A percentile compares a stretch with the other conserved stretches of the same genome.
These are phyloP conservation scores for Hemistola chrysoprasaria DNA, from an alignment of 2,888 invertebrate genomes.

Conservation along the genomic window DNA sequence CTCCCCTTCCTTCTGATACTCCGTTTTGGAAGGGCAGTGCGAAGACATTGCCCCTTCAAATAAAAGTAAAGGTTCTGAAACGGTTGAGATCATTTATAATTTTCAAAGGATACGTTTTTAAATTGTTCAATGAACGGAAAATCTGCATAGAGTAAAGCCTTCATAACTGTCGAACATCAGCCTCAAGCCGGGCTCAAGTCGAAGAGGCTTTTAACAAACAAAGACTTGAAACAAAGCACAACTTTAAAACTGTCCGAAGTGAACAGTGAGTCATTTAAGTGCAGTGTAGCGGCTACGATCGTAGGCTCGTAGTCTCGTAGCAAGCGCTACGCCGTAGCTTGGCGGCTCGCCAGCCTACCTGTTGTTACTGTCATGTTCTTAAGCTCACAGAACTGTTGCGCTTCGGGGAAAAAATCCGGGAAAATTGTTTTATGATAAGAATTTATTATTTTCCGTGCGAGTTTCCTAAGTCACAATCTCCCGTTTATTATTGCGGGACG, in stretches of 20 bases:
- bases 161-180: slow-evolving; percentile 15
- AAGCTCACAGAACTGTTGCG: slow-evolving; percentile 52
- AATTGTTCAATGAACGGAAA: neutral
- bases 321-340: slow-evolving; percentile 53
- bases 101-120: no score
- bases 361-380: slow-evolving; percentile 67
- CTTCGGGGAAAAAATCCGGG: slow-evolving; percentile 33
- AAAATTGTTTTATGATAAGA: slow-evolving; percentile 34
- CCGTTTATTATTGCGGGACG: slow-evolving; percentile 24
- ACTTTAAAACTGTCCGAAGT: slow-evolving; percentile 41
- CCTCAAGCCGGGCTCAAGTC: neutral
- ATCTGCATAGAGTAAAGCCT: slow-evolving; percentile 2
- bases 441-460: slow-evolving; percentile 29
- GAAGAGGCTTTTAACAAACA: slow-evolving; percentile 21
- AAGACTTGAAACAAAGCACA: slow-evolving; percentile 28
- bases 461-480: slow-evolving; percentile 29
- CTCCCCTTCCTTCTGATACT: no score
- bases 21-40: no score
- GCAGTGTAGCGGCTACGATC: slow-evolving; percentile 44
- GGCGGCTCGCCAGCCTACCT: slow-evolving; percentile 74
- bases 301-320: slow-evolving; percentile 49
- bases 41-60: no score
- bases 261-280: slow-evolving; percentile 47
- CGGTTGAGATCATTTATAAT: no score
- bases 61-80: no score